phyloP scores from a whole-genome alignment of 2,113 vertebrate species.

The Hymenochirus boettgeri region DNA sequence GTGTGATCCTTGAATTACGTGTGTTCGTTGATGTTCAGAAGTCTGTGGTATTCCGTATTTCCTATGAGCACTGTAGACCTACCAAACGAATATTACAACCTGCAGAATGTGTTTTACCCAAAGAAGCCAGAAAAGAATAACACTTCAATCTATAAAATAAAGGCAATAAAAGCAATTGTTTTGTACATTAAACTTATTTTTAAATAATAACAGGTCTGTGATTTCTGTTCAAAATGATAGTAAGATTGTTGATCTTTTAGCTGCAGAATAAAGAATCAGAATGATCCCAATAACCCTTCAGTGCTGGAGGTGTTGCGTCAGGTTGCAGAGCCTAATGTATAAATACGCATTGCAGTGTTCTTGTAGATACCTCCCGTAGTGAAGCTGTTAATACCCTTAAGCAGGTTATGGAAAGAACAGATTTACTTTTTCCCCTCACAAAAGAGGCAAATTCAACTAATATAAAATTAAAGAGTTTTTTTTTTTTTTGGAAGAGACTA shows the following conservation, averaged over 20 bases:
- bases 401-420: slow-evolving; percentile 36
- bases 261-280: slow-evolving; percentile 51
- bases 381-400: slow-evolving; percentile 27
- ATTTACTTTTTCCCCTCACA: slow-evolving; percentile 31
- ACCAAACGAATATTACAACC: slow-evolving; percentile 88
- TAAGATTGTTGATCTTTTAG: slow-evolving; percentile 61
- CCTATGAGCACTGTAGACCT: slow-evolving; percentile 1
- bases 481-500: slow-evolving; percentile 57
- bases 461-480: slow-evolving; percentile 62
- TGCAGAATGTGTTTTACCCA: slow-evolving; percentile 63
- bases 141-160: slow-evolving; percentile 82
- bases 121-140: slow-evolving; percentile 75
- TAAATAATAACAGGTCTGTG: slow-evolving; percentile 72
- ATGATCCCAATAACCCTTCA: slow-evolving; percentile 36
- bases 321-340: slow-evolving; percentile 15
- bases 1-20: slow-evolving; percentile 40
- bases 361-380: slow-evolving; percentile 30
- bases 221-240: slow-evolving; percentile 67
- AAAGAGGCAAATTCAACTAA: slow-evolving; percentile 39
- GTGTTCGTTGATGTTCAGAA: slow-evolving; percentile 25
- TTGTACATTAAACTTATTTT: slow-evolving; percentile 81
- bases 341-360: slow-evolving; percentile 36
- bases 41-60: slow-evolving; percentile 35
- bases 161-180: slow-evolving; percentile 78
- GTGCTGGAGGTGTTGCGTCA: slow-evolving; percentile 25